Base-by-base conservation (phyloP, 2,888 invertebrate species). In the Nowickia ferox region DNA sequence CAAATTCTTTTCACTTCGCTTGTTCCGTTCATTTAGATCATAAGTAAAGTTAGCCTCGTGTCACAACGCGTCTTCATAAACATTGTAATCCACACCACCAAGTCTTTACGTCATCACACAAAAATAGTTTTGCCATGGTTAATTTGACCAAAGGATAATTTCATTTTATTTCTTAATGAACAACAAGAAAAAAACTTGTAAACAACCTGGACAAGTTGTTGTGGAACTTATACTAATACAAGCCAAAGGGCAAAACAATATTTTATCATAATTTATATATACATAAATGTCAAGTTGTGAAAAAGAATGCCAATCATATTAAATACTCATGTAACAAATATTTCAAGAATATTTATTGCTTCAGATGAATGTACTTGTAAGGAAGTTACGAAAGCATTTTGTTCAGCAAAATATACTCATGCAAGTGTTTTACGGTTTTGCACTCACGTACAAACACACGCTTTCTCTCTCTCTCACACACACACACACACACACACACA, bases 221-320 rank as follows among this genome's bases (percentile, higher is more conserved):
- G 51, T 68, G 51, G 15, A 55, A 55, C 44, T 48, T n/a, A 59
- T 59, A 55, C 13, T 57, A 3, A 8, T 30, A 13, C 0, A 55
- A 55, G 42, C 3, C 46, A 48, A 44, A 57, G 6, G 53, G 61
- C 19, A 77, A 10, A 51, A 48, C 6, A n/a, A 55, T 55, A 46
- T 46, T 46, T 61, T 44, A 63, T 63, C 65, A 71, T 51, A 77
- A 77, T 74, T 74, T 74, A 71, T 75, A 30, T 46, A 46, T 75
- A 30, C 40, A 46, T 13, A 66, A 83, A 83, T 71, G 77, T 78
- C 83, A 83, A 83, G 83, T 74, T 66, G 66, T 72, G 66, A 78
- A 83, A 78, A 30, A 83, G 72, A 78, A 83, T 83, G 83, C 53
- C 53, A 83, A 66, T 83, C 44, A 72, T 77, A 77, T 72, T 77